Conservation (phyloP, 2,888 invertebrate species). For the Laspeyria flexula region DNA sequence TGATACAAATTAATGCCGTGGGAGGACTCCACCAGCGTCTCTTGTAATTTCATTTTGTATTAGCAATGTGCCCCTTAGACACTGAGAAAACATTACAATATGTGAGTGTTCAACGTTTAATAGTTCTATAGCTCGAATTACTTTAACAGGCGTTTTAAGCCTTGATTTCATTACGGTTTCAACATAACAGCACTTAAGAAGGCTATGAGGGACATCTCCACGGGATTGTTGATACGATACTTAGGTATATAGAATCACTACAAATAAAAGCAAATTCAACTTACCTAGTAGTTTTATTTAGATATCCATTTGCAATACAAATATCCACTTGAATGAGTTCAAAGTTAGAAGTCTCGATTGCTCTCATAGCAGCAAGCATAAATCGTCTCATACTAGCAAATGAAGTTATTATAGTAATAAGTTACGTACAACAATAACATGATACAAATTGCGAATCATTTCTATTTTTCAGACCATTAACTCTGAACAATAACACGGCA, state of each 20-base stretch:
- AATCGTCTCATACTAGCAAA: slow-evolving; percentile 33
- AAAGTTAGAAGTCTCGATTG: background rate
- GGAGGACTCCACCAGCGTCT: slow-evolving; percentile 71
- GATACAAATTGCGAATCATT: slow-evolving; percentile 79
- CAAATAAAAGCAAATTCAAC: too few species aligned
- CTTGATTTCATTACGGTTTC: slow-evolving; percentile 24
- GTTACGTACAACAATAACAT: slow-evolving; percentile 65
- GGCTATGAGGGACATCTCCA: background rate
- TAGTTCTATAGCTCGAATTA: slow-evolving; percentile 45
- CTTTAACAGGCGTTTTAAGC: slow-evolving; percentile 17
- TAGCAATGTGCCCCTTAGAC: slow-evolving; percentile 60
- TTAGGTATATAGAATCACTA: too few species aligned
- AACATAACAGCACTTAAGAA: slow-evolving; percentile 1
- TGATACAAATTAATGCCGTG: slow-evolving; percentile 84
- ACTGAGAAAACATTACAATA: slow-evolving; percentile 54
- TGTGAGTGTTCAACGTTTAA: slow-evolving; percentile 53
- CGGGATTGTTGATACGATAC: too few species aligned
- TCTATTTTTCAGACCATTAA: slow-evolving; percentile 85
- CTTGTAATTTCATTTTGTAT: slow-evolving; percentile 80
- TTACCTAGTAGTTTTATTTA: too few species aligned
- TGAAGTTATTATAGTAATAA: slow-evolving; percentile 55
- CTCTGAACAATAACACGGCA: slow-evolving; percentile 78
- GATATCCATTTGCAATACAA: too few species aligned
- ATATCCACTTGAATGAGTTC: too few species aligned
- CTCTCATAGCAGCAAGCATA: slow-evolving; percentile 9